Conservation (phyloP, 2,797 vertebrate genomes). For the Peromyscus nudipes region DNA sequence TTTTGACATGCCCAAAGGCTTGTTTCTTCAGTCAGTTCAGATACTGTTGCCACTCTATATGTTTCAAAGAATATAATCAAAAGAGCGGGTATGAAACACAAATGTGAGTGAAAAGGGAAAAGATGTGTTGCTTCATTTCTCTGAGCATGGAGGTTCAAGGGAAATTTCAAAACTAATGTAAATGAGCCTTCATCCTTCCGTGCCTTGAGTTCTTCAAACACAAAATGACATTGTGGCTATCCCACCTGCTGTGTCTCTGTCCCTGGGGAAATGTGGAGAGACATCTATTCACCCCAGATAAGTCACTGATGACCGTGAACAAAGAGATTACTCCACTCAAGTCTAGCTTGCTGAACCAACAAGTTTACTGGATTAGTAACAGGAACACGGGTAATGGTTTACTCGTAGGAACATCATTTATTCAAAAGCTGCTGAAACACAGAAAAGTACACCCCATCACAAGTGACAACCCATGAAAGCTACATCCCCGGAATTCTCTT, state of each 20-base stretch:
- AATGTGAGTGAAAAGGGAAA: not conserved
- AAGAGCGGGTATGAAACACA: not conserved
- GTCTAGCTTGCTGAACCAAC: not conserved
- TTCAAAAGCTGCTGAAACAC: not conserved
- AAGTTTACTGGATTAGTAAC: not conserved
- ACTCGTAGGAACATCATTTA: too few species aligned
- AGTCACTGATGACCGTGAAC: not conserved
- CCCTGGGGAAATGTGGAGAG: not conserved
- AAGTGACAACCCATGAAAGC: not conserved
- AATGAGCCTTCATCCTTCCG: not conserved
- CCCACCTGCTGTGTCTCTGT: not conserved
- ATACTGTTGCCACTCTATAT: not conserved
- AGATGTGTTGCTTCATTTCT: conserved; percentile 20
- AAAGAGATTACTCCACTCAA: not conserved
- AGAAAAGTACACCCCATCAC: not conserved
- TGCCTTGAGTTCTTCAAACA: not conserved
- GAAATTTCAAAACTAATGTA: not conserved
- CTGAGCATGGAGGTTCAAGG: not conserved
- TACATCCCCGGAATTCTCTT: not conserved
- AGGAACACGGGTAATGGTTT: not conserved
- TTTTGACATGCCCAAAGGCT: not conserved
- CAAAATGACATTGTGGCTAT: not conserved
- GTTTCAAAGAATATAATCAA: not conserved
- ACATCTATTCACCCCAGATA: not conserved
- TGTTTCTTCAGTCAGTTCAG: not conserved